Evolutionary conservation across 2,113 vertebrate species (phyloP), one percentile per base, ranked within the genome.

Genomic region (Psilopsiagon aymara): DNA sequence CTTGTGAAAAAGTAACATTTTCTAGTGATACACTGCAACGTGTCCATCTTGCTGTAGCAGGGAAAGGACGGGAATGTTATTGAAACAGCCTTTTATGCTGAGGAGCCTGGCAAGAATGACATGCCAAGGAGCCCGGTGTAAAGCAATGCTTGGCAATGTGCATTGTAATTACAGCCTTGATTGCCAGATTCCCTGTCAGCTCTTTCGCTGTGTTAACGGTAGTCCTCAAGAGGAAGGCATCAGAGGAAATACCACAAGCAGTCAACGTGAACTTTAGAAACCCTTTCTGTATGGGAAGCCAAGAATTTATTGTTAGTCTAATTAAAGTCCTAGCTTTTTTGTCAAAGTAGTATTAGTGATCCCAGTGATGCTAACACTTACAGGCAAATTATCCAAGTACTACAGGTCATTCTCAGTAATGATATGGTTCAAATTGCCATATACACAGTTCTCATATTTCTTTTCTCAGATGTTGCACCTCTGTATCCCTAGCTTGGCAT

Each of bases 361-460:
- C n/a, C 28, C 20, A 75, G 0, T 39, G 37, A 53, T 74, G 17
- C 23, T 76, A 85, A 81, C 18, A 19, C n/a, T 63, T 55, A 28
- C 0, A 63, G 64, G 19, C 15, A 43, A 74, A 77, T 86, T 84
- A 35, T 55, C 15, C 15, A 59, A 82, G 21, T 62, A 53, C 9
- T 51, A 7, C 37, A 88, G 29, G 49, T 90, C n/a, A 7, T 83
- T 83, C 37, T 86, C 51, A 11, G n/a, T 76, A 59, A 63, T 33
- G 18, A n/a, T 23, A 51, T 0, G 0, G 46, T 31, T 77, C 24
- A 41, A 11, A 80, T 27, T 66, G 10, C 35, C 33, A 8, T 31
- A 10, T 5, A n/a, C 0, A 0, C n/a, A 13, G 13, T 41, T 71
- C 29, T 37, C 1, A 0, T 66, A 5, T 74, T 49, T 77, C 31